Evolutionary conservation across 2,888 invertebrate genomes (phyloP).

Genomic region (Apamea crenata): DNA sequence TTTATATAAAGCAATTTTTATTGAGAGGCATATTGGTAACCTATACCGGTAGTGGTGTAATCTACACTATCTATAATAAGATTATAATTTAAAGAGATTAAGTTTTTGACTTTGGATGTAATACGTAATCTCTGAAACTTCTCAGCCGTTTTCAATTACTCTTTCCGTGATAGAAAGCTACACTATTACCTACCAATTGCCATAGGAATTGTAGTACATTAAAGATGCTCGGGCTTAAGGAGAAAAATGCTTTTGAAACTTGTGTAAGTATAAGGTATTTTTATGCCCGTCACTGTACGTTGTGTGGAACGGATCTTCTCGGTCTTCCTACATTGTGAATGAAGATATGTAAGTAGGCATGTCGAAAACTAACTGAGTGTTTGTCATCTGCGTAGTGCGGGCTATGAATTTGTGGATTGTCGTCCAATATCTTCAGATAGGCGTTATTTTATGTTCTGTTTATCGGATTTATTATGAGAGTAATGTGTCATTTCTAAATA

Average conservation of each 20-base stretch:
- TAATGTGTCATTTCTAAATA: not conserved
- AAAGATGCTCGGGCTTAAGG: too few species aligned
- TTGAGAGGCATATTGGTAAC: not conserved
- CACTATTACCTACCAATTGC: not conserved
- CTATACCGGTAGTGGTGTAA: not conserved
- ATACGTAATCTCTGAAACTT: too few species aligned
- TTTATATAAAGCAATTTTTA: not conserved
- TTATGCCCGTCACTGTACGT: not conserved
- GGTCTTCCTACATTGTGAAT: not conserved
- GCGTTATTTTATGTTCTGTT: slow-evolving; percentile 39
- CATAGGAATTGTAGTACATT: not conserved
- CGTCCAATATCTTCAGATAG: slow-evolving; percentile 6
- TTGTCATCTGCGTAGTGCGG: slow-evolving; percentile 17
- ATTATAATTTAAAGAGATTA: too few species aligned
- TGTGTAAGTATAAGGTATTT: too few species aligned
- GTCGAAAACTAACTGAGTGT: slow-evolving; percentile 4
- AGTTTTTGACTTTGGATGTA: too few species aligned
- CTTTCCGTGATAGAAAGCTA: not conserved
- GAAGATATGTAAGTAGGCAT: not conserved
- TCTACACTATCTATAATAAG: too few species aligned
- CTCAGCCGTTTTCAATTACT: too few species aligned
- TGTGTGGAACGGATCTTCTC: slow-evolving; percentile 1
- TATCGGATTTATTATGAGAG: slow-evolving; percentile 20
- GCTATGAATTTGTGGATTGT: slow-evolving; percentile 55
- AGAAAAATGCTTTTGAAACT: too few species aligned